A percentile compares a stretch with the other conserved stretches of the same genome.
These are phyloP conservation scores for Oncorhynchus clarkii DNA, from an alignment of 2,113 vertebrate genomes.

Conservation along the genomic window DNA sequence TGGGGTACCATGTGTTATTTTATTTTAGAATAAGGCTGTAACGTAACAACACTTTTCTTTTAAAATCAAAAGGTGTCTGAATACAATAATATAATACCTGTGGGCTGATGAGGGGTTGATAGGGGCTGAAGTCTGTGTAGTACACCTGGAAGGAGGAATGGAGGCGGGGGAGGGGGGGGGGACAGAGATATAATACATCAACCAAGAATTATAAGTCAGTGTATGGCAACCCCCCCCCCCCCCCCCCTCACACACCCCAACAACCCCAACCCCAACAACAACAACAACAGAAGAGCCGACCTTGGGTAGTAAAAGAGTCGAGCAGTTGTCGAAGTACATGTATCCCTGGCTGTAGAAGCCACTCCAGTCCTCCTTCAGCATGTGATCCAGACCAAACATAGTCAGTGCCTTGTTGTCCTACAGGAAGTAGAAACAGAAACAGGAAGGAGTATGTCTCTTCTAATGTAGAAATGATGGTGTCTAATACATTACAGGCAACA, in stretches of 20 bases:
- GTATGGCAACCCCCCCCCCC: not conserved
- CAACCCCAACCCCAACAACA: not conserved
- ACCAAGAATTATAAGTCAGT: not conserved
- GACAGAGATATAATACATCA: too few relatives aligned
- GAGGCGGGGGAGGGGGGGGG: not conserved
- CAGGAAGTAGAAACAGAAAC: not conserved
- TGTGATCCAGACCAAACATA: conserved; percentile 80
- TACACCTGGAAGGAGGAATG: conserved; percentile 70
- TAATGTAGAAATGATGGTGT: not conserved
- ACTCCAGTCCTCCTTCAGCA: conserved; percentile 79
- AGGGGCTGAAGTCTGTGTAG: conserved; percentile 77
- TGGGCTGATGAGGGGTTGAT: conserved; percentile 73
- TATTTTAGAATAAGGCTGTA: too few relatives aligned
- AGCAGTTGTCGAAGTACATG: conserved; percentile 80
- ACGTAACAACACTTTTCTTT: too few relatives aligned
- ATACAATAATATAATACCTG: conserved; percentile 37
- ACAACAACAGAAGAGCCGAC: conserved; percentile 33
- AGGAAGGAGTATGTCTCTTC: not conserved
- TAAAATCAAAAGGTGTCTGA: too few relatives aligned
- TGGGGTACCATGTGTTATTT: too few relatives aligned
- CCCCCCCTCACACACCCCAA: too few relatives aligned
- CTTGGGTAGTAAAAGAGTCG: conserved; percentile 81
- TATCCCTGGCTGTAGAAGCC: conserved; percentile 84
- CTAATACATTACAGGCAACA: not conserved
- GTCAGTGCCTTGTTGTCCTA: conserved; percentile 79